Percentiles rank a stretch among this genome's conserved stretches.
Evolutionary conservation across 2,113 vertebrate genomes (phyloP).

Genomic region (Ursus arctos): DNA sequence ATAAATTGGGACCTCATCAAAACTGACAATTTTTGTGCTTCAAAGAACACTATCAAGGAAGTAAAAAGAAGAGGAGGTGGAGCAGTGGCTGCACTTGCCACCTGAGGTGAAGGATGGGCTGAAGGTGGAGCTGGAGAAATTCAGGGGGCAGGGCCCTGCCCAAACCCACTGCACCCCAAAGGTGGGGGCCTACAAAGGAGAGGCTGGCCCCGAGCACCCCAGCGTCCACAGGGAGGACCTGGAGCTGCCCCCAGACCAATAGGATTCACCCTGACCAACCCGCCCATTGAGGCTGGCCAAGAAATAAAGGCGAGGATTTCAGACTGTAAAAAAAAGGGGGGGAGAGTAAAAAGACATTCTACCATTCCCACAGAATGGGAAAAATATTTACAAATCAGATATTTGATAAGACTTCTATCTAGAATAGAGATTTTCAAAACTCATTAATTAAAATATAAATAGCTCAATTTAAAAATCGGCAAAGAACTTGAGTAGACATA

Average conservation of each 20-base stretch:
- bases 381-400: neutral
- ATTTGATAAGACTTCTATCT: neutral
- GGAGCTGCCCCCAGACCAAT: neutral
- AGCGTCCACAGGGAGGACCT: neutral
- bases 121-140: neutral
- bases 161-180: neutral
- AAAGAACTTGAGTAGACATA: neutral
- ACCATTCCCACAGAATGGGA: neutral
- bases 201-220: neutral
- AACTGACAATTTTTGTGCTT: neutral
- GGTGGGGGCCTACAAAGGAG: neutral
- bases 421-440: neutral
- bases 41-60: neutral
- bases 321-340: neutral
- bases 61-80: neutral
- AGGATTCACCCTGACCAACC: neutral
- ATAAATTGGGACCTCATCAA: neutral
- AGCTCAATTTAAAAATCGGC: neutral
- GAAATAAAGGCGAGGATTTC: neutral
- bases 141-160: neutral
- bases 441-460: constrained; percentile 10
- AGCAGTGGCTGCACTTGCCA: neutral
- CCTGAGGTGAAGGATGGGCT: neutral
- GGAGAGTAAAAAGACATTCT: neutral
- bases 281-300: neutral